Base-by-base conservation (phyloP, 2,113 vertebrate genomes). In the Microcebus griseorufus region DNA sequence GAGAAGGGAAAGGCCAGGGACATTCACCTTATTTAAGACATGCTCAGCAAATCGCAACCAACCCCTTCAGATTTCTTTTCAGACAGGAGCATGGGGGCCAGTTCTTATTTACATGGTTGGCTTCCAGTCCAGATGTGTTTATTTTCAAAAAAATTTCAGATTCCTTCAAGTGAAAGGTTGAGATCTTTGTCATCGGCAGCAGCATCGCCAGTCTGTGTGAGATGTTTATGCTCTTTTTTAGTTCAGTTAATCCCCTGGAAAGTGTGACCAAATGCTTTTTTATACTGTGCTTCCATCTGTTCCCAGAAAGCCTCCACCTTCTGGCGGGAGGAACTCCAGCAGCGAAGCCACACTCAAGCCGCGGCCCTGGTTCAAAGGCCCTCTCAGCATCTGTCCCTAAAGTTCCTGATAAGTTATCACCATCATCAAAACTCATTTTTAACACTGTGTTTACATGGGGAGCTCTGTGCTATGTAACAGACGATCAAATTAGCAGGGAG, bases 111-210 rank as follows among this genome's bases (percentile, higher is more conserved):
- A 82, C 25, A 86, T 27, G 25, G 72, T 67, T 91, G 34, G 51
- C 84, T 78, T 87, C 64, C 76, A 97, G 85, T 90, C 78, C 95
- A 97, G 92, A 97, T 95, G 89, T 96, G 67, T 94, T 91, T 96
- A 86, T 94, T 90, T 95, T 95, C 94, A 81, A 98, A 96, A 97
- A 76, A 90, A 81, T 95, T 96, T 96, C 93, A 89, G 70, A 88
- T 98, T 97, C 90, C 95, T 98, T 91, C 69, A 94, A 98, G 97
- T 95, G 98, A 90, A 98, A 98, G 89, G 45, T 90, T 97, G 97
- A 83, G 95, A 83, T 81, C 27, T 12, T 9, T 75, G 79, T 42
- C 25, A 18, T 48, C 60, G 51, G 32, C 11, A 16, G 60, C 53
- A 67, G n/a, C 76, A n/a, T 48, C 32, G 14, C 65, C 53, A 60